Base-by-base conservation (phyloP, 37 sponge, comb jelly and placozoan genomes). In the Aphrocallistes beatrix region DNA sequence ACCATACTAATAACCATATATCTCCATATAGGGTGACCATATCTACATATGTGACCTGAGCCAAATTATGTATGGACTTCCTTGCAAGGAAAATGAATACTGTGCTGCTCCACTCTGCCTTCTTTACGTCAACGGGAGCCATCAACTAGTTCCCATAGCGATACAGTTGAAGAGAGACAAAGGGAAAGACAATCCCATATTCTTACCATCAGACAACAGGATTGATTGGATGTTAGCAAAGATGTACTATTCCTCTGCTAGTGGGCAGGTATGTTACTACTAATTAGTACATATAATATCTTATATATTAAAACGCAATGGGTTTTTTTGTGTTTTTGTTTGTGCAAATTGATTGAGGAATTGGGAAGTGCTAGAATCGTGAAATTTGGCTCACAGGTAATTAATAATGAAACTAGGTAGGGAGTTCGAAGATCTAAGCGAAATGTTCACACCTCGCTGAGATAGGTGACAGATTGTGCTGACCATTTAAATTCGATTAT, bases 151-250 rank as follows among this genome's bases (percentile, higher is more conserved):
- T 3, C 92, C 92, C 0, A 92, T 92, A 49, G 92, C 92, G 38
- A 92, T 92, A 36, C 92, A 92, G 51, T 86, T 92, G 82, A 87
- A 88, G 85, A 50, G 85, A 39, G 51, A 81, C 0, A 86, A 84
- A n/a, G 86, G 81, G 38, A 48, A 51, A 21, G 84, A 81, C 0
- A 91, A 88, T 39, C 91, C 90, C 10, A 92, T 92, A 32, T 92
- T 92, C 81, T 25, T 87, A 60, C 92, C 92, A 10, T 81, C 38
- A 82, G 92, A 90, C 47, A 1, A 81, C 82, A 84, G 85, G 84
- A 39, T 86, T 40, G 92, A 92, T 40, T 92, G 92, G 92, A 42
- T 90, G 23, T 38, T 82, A n/a, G 92, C 92, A 6, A 92, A 92
- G 85, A 92, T 92, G 50, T 90, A 86, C 50, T 89, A 82, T 38